Base-by-base conservation (phyloP, 2,113 vertebrate genomes). In the Canis aureus region DNA sequence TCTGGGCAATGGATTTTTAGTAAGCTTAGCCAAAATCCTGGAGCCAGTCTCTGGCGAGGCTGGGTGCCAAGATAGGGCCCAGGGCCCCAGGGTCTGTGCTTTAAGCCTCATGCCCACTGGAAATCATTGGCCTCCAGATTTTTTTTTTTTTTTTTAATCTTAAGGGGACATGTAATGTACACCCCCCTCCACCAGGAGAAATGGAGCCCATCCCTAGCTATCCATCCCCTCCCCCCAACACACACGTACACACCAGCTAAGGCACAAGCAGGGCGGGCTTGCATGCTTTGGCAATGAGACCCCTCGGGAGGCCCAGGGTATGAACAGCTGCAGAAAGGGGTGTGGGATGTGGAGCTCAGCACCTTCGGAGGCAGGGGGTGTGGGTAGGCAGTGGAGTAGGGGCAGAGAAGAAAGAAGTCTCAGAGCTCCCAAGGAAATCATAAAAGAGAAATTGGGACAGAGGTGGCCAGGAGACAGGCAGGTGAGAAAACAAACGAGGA, bases 261-360 rank as follows among this genome's bases (percentile, higher is more conserved):
- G 98, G 98, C 97, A 98, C 97, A 91, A 96, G 92, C 20, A 96
- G 91, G 92, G 86, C 10, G 23, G 89, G 94, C 95, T 85, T 95
- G 80, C 98, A 98, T 98, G 97, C 97, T 98, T 97, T 98, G 98
- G 97, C 97, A 98, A 95, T 55, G 73, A 87, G 93, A 64, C 79
- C 91, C 78, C 51, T 17, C 23, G 7, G 59, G 66, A 55, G 95
- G 55, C 81, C 82, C 8, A 7, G 76, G 94, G 82, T 43, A 51
- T 32, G 57, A 82, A 94, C 12, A 94, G 92, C 83, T 95, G 82
- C 57, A 35, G 35, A 66, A 35, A 15, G 57, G 74, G 67, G 64
- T 59, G 71, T 85, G 91, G 71, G 94, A 16, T 4, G 82, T 53
- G 85, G 89, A 80, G 73, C 93, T 96, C 96, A 98, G 97, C 97